Evolutionary conservation across 2,888 invertebrate genomes (phyloP).

Genomic region (Tridacna crocea): DNA sequence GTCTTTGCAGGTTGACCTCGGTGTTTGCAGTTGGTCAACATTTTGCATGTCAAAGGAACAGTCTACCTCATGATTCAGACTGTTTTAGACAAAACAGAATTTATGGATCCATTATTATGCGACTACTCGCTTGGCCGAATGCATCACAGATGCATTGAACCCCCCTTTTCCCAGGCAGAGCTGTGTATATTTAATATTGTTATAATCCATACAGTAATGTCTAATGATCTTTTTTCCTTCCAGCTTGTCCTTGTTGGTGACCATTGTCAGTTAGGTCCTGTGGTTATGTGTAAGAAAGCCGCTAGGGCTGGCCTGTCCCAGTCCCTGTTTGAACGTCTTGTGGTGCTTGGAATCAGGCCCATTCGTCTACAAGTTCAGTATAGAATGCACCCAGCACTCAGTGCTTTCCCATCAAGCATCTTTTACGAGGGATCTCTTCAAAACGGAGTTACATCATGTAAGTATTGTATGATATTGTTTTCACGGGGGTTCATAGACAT

Average conservation of each 20-base stretch:
- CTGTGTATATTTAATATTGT: too few species aligned
- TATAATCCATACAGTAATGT: too few species aligned
- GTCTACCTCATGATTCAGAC: too few species aligned
- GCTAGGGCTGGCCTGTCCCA: conserved; percentile 98
- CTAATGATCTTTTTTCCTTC: conserved; percentile 29
- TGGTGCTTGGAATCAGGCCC: conserved; percentile 98
- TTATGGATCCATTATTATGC: too few species aligned
- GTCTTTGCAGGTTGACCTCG: too few species aligned
- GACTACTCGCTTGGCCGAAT: too few species aligned
- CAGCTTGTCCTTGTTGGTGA: conserved; percentile 97
- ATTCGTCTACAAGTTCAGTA: conserved; percentile 98
- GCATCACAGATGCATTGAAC: too few species aligned
- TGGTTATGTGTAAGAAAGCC: conserved; percentile 99
- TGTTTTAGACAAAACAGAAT: too few species aligned
- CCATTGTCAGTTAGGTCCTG: conserved; percentile 99
- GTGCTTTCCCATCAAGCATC: conserved; percentile 99
- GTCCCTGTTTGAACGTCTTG: conserved; percentile 97
- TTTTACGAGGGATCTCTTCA: conserved; percentile 99
- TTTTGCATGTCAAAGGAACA: too few species aligned
- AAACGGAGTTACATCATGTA: conserved; percentile 97
- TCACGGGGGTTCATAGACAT: too few species aligned
- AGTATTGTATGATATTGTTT: conserved; percentile 36
- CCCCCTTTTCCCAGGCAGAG: too few species aligned
- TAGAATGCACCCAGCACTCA: conserved; percentile 99
- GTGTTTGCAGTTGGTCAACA: too few species aligned